Percentiles rank a stretch among this genome's conserved stretches.
Conservation (phyloP, 2,888 invertebrate genomes). For the Leptopterna dolabrata region DNA sequence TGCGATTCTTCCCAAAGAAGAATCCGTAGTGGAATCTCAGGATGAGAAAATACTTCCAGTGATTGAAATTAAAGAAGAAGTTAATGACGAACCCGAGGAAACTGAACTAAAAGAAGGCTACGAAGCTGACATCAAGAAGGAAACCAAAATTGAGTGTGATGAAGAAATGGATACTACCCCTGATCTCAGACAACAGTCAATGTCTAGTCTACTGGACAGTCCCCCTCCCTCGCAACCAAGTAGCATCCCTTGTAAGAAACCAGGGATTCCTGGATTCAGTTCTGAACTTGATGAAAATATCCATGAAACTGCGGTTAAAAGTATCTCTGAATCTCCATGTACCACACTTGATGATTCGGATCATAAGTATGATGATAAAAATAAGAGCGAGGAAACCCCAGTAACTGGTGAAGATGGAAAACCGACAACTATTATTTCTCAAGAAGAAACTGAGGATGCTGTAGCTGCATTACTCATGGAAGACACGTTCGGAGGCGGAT, state of each 20-base stretch:
- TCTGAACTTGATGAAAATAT: conserved; percentile 75
- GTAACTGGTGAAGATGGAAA: conserved; percentile 68
- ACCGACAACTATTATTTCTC: conserved; percentile 76
- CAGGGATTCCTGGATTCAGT: conserved; percentile 76
- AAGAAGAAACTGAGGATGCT: conserved; percentile 93
- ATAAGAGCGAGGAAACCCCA: conserved; percentile 71
- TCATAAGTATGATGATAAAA: conserved; percentile 65
- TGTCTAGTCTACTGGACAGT: conserved; percentile 60
- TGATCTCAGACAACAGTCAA: conserved; percentile 63
- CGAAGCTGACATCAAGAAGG: conserved; percentile 49
- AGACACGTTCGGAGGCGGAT: conserved; percentile 84
- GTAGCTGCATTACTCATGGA: conserved; percentile 84
- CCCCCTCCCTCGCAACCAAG: conserved; percentile 62
- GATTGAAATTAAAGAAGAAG: conserved; percentile 51
- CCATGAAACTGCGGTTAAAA: conserved; percentile 84
- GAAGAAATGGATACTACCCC: conserved; percentile 67
- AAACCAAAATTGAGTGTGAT: conserved; percentile 45
- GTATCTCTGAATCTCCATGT: conserved; percentile 74
- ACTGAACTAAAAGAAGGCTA: conserved; percentile 44
- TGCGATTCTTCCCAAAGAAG: conserved; percentile 62
- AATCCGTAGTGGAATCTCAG: conserved; percentile 17
- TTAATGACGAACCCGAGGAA: conserved; percentile 5
- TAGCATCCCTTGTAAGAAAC: conserved; percentile 67
- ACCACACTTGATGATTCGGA: conserved; percentile 62
- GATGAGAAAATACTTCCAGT: conserved; percentile 30